These are phyloP conservation scores for Setophaga coronata DNA, from an alignment of 2,113 vertebrate genomes.

Conservation along the genomic window DNA sequence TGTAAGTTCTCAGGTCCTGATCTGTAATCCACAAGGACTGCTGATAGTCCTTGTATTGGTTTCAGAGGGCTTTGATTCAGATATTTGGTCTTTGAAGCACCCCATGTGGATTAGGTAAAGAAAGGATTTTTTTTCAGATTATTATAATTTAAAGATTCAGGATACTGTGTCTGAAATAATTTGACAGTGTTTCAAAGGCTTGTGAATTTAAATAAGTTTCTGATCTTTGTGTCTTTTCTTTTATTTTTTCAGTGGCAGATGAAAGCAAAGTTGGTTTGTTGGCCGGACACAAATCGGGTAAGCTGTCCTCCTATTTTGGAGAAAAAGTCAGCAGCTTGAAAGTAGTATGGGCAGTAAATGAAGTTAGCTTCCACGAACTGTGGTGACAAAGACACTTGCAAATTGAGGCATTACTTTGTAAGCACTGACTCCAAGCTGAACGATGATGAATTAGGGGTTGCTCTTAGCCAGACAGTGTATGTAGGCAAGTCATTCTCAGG, in stretches of 20 bases:
- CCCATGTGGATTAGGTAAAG: neutral
- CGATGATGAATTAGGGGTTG: conserved; percentile 22
- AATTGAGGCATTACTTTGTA: conserved; percentile 57
- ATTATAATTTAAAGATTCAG: conserved; percentile 52
- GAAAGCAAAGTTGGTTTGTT: conserved; percentile 86
- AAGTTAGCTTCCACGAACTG: conserved; percentile 32
- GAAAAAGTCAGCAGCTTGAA: conserved; percentile 31
- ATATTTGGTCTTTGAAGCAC: conserved; percentile 1
- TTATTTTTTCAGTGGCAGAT: conserved; percentile 82
- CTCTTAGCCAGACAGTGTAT: conserved; percentile 18
- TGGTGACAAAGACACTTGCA: conserved; percentile 30
- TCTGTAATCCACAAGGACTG: conserved; percentile 4
- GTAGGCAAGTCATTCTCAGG: conserved; percentile 28
- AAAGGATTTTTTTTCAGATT: neutral
- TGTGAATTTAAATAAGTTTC: conserved; percentile 47
- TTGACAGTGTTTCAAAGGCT: conserved; percentile 45
- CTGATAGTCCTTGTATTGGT: conserved; percentile 12
- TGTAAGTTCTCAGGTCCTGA: conserved; percentile 19
- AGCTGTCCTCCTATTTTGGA: conserved; percentile 59
- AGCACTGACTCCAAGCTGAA: conserved; percentile 44
- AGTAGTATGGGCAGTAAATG: conserved; percentile 19
- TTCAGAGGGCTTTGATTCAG: conserved; percentile 20
- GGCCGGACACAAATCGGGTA: conserved; percentile 76
- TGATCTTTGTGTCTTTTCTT: conserved; percentile 64
- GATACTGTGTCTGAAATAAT: conserved; percentile 47